Base-by-base conservation (phyloP, 2,888 invertebrate species). In the Melanophora roralis region DNA sequence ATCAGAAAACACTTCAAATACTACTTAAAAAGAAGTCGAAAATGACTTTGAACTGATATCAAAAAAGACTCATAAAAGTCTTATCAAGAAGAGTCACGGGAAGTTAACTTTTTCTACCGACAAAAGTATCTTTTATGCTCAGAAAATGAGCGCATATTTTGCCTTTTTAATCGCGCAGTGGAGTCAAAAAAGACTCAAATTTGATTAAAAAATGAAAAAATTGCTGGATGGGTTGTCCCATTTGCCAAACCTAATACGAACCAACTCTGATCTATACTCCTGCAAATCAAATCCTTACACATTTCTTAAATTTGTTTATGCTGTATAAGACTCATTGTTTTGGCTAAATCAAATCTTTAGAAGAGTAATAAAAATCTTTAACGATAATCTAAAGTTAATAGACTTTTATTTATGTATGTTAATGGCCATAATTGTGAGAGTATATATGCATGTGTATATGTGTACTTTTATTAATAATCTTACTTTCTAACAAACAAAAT, bases 361-460 rank as follows among this genome's bases (percentile, higher is more conserved):
- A 68, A 43, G 43, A 68, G 51, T 68, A 71, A 75, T 75, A 75
- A 79, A 79, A 71, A 60, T 65, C 79, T 68, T 71, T 67, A 71
- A 75, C 71, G 78, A 79, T 79, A 71, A 79, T 79, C 75, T 79
- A 55, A 71, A 75, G 69, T 75, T 75, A 79, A 75, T 71, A 60
- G 75, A 49, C 75, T 75, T 75, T 75, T 75, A 75, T 75, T 79
- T 79, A 79, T 79, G 75, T 34, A 27, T 71, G 55, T 78, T 23
- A n/a, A 16, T 21, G 14, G 14, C 7, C 8, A 23, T 14, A 27
- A 21, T 23, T 59, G 12, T 60, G 9, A 49, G 11, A 32, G 34
- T 36, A 16, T 32, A 16, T 23, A 16, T 34, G 3, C 32, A 34
- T 16, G 3, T 7, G 16, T 21, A 16, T 19, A 21, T 21, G 11